Evolutionary conservation across 2,113 vertebrate genomes (phyloP), one percentile per base, ranked within the genome.

Genomic region (Elgaria multicarinata): DNA sequence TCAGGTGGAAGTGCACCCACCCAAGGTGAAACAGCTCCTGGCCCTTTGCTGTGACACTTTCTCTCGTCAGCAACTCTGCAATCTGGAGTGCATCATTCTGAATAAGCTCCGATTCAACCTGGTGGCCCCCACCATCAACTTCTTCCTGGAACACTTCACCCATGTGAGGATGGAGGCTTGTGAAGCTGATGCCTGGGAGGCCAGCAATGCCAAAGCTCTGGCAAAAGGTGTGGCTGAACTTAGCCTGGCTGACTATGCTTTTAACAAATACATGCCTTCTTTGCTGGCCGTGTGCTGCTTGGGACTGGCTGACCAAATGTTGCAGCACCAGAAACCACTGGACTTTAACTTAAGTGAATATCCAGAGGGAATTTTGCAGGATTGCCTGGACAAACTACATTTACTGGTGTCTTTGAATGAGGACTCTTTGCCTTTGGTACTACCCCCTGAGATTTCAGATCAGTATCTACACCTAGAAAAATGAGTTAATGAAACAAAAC

Each of bases 181-280:
- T 4, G 94, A 93, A 0, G 36, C 77, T 0, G 84, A 94, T 9
- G 46, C 64, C 14, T 9, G 7, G 0, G 91, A 96, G 81, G 93
- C 91, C 8, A 81, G 90, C 22, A 96, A 94, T 36, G 96, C 97
- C 5, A 92, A 95, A 67, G 90, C 83, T n/a, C 90, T 99, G 66
- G 98, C 98, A 0, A 96, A 64, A 8, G 96, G 95, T 14, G 86
- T 99, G 28, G 98, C 98, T 0, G 98, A 98, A 95, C 95, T 99
- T 91, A 99, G 98, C 93, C 93, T 99, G 77, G 98, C 99, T 0
- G 99, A 99, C 94, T 99, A 99, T 1, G 93, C 98, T 28, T 99
- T 99, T 94, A 97, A 96, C 93, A 95, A 94, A 26, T 99, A 98
- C 88, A 58, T 95, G 0, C 98, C 99, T 0, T 99, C 99, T 6